Evolutionary conservation across 2,113 vertebrate species (phyloP).

Genomic region (Trogon surrucura): DNA sequence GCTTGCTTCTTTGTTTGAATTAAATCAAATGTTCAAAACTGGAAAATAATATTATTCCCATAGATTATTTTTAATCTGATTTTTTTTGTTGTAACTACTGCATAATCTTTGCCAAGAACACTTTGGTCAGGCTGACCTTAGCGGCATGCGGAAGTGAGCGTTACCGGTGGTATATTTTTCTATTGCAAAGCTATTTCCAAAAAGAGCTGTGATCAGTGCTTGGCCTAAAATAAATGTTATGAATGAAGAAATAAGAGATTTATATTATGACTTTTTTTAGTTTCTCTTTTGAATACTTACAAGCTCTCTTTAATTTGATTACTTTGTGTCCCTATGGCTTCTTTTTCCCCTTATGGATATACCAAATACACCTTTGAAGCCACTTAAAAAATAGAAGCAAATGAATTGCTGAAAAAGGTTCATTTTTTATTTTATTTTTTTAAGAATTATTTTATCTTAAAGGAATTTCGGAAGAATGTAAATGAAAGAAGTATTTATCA

Average conservation of each 20-base stretch:
- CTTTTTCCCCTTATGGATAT: background rate
- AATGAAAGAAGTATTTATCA: background rate
- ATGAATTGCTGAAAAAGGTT: background rate
- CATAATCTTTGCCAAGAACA: background rate
- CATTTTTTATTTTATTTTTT: background rate
- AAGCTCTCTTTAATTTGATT: background rate
- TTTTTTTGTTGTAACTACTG: background rate
- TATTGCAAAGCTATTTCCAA: background rate
- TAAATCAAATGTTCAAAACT: background rate
- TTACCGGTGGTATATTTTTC: background rate
- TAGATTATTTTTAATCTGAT: background rate
- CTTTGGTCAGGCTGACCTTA: background rate
- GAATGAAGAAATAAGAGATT: background rate
- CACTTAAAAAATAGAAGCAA: background rate
- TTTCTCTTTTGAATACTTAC: background rate
- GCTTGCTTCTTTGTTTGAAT: conserved; percentile 9
- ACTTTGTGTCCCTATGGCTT: background rate
- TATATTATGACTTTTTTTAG: background rate
- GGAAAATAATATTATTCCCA: background rate
- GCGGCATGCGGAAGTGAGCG: background rate
- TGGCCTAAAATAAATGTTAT: conserved; percentile 7
- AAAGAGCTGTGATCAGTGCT: background rate
- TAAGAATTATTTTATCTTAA: background rate
- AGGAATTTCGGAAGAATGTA: background rate
- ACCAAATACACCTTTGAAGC: background rate